Evolutionary conservation across 92 coral and sea anemone genomes (phyloP).

Genomic region (Epizoanthus fatuus): DNA sequence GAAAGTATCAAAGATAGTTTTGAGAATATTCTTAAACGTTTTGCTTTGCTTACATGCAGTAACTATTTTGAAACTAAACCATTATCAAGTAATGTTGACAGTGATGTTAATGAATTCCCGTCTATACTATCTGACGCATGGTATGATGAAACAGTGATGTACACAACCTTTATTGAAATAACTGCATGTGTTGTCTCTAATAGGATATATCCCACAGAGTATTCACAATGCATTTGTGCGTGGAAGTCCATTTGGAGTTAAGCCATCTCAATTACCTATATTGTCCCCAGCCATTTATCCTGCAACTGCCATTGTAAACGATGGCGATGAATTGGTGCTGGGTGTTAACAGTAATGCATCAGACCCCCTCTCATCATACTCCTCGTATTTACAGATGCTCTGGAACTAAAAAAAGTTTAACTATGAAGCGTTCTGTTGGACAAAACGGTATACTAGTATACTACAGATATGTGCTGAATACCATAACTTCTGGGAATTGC

Average conservation of each 20-base stretch:
- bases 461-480: background rate
- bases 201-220: background rate
- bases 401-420: background rate
- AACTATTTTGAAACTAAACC: background rate
- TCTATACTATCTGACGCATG: background rate
- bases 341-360: background rate
- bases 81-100: background rate
- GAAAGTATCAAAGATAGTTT: too few species aligned
- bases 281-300: constrained; percentile 7
- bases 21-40: background rate
- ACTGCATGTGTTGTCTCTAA: too few species aligned
- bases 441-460: background rate
- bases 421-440: constrained; percentile 4
- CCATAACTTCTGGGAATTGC: background rate
- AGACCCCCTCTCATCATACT: background rate
- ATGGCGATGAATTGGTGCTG: constrained; percentile 18
- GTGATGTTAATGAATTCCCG: background rate
- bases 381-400: constrained; percentile 8
- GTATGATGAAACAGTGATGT: too few species aligned
- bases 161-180: too few species aligned
- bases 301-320: background rate
- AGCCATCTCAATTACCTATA: background rate
- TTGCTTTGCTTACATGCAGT: background rate
- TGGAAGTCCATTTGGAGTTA: constrained; percentile 1
- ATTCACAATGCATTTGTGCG: constrained; percentile 13